A percentile compares a stretch with the other conserved stretches of the same genome.
Evolutionary conservation across 2,113 vertebrate species (phyloP).

Genomic region (Tonatia bakeri): DNA sequence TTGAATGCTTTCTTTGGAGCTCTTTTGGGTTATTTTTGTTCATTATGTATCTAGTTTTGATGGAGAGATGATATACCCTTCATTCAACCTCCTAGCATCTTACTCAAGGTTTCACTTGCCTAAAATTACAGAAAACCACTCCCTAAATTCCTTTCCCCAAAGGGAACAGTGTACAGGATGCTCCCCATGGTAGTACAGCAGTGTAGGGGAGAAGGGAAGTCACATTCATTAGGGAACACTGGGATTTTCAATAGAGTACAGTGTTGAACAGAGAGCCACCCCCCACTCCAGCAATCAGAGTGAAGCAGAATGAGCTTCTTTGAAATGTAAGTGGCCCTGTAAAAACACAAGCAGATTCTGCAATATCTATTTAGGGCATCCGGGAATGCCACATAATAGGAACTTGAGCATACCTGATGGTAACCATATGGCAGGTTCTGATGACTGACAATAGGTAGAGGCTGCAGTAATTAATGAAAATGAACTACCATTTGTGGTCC

Average conservation of each 20-base stretch:
- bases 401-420: conserved; percentile 67
- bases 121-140: not conserved
- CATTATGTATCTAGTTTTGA: not conserved
- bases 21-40: conserved; percentile 15
- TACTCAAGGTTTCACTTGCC: not conserved
- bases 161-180: not conserved
- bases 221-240: not conserved
- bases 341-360: conserved; percentile 63
- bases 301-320: conserved; percentile 54
- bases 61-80: not conserved
- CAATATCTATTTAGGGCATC: conserved; percentile 66
- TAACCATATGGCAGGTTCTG: conserved; percentile 62
- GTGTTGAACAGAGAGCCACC: not conserved
- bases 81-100: not conserved
- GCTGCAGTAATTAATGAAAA: conserved; percentile 60
- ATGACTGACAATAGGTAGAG: conserved; percentile 64
- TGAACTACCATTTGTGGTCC: conserved; percentile 43
- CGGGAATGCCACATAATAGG: conserved; percentile 64
- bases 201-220: not conserved
- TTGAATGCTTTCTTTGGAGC: not conserved
- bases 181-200: not conserved
- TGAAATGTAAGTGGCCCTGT: conserved; percentile 63
- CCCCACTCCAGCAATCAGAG: not conserved
- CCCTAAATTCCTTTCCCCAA: not conserved
- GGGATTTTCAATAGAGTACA: not conserved